Conservation (phyloP, 2,888 invertebrate genomes). For the Anoplius nigerrimus region DNA sequence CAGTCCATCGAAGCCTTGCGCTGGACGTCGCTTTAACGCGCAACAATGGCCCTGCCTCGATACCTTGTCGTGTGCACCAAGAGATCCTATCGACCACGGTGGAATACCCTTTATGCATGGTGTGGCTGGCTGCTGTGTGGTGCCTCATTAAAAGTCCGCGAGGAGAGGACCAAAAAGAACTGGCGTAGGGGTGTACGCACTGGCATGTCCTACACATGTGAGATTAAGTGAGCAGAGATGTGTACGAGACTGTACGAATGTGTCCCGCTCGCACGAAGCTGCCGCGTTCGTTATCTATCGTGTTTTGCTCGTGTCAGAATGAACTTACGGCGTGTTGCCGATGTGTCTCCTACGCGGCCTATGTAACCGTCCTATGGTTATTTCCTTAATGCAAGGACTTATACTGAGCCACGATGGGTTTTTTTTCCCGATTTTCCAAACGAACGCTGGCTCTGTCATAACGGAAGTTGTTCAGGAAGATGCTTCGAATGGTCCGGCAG, state of each 20-base stretch:
- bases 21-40: conserved; percentile 5
- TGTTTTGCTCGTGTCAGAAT: conserved; percentile 60
- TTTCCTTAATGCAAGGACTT: too few relatives aligned
- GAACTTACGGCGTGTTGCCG: conserved; percentile 59
- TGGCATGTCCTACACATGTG: too few relatives aligned
- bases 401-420: too few relatives aligned
- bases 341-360: conserved; percentile 39
- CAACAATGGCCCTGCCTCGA: conserved; percentile 24
- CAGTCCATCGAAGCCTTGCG: too few relatives aligned
- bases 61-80: conserved; percentile 1
- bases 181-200: not conserved
- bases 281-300: conserved; percentile 61
- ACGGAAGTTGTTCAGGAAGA: too few relatives aligned
- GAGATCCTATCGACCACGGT: conserved; percentile 38
- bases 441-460: too few relatives aligned
- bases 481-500: too few relatives aligned
- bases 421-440: too few relatives aligned
- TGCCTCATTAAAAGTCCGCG: conserved; percentile 50
- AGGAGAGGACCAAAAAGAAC: not conserved
- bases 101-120: conserved; percentile 37
- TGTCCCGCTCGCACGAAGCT: conserved; percentile 20
- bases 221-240: too few relatives aligned
- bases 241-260: not conserved
- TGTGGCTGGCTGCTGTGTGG: conserved; percentile 26
- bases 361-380: too few relatives aligned